These are phyloP conservation scores for Natator depressus DNA, from an alignment of 2,113 vertebrate species.

Conservation along the genomic window DNA sequence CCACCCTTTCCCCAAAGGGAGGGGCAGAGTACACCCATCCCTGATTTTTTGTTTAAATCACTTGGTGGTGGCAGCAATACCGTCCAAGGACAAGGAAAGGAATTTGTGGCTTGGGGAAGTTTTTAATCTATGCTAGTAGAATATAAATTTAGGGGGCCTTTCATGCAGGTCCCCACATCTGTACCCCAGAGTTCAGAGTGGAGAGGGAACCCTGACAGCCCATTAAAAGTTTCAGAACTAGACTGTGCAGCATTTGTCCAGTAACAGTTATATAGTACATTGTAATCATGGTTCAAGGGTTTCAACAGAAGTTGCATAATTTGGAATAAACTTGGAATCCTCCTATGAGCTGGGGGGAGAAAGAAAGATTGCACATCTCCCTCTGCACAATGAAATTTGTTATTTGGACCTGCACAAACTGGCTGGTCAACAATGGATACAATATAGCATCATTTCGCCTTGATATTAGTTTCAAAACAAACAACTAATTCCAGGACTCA, in stretches of 20 bases:
- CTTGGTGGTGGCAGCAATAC: too few relatives aligned
- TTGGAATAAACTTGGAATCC: not conserved
- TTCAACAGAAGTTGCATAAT: not conserved
- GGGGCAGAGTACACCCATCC: too few relatives aligned
- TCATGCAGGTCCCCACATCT: too few relatives aligned
- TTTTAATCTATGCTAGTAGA: too few relatives aligned
- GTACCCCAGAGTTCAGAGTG: too few relatives aligned
- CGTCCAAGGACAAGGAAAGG: too few relatives aligned
- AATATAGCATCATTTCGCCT: not conserved
- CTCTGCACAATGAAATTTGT: not conserved
- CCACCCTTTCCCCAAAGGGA: too few relatives aligned
- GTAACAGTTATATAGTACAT: not conserved
- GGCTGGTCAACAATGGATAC: rapidly evolving
- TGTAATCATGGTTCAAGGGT: not conserved
- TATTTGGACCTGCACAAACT: not conserved
- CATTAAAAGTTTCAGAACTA: not conserved
- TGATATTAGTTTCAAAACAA: not conserved
- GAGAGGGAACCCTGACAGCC: too few relatives aligned
- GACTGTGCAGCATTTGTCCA: not conserved
- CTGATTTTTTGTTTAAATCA: too few relatives aligned
- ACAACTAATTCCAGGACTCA: not conserved
- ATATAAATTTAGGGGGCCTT: too few relatives aligned
- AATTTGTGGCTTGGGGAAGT: too few relatives aligned
- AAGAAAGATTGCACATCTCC: rapidly evolving
- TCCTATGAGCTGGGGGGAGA: not conserved